Percentiles rank a stretch among this genome's conserved stretches.
Evolutionary conservation across 2,888 invertebrate species (phyloP).

Genomic region (Idaea biselata): DNA sequence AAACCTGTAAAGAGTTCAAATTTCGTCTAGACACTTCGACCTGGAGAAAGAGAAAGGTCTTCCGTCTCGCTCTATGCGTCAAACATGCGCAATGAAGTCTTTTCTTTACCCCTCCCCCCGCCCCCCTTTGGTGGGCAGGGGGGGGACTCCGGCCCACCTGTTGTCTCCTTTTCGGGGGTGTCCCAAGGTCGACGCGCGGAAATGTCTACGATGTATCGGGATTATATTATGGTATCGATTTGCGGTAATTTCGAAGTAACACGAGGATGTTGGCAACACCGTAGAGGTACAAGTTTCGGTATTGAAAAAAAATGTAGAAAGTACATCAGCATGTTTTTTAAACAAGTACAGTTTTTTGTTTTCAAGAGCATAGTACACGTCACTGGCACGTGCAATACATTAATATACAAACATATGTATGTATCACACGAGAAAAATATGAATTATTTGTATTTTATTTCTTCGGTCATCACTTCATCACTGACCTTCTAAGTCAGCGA

Average conservation of each 20-base stretch:
- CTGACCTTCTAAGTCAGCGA: too few species aligned
- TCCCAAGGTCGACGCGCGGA: constrained; percentile 76
- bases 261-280: constrained; percentile 8
- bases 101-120: too few species aligned
- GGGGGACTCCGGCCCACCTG: constrained; percentile 68
- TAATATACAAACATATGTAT: too few species aligned
- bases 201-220: constrained; percentile 72
- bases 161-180: constrained; percentile 47
- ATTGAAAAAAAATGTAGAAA: too few species aligned
- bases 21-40: constrained; percentile 78
- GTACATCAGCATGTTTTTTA: too few species aligned
- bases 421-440: too few species aligned
- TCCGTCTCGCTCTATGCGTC: constrained; percentile 59
- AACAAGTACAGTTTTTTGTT: too few species aligned
- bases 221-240: constrained; percentile 70
- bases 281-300: background rate
- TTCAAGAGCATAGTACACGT: too few species aligned
- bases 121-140: constrained; percentile 35
- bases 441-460: too few species aligned
- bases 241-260: constrained; percentile 46
- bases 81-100: constrained; percentile 65
- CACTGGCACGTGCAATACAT: too few species aligned
- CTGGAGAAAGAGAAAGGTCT: constrained; percentile 57
- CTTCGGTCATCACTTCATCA: too few species aligned
- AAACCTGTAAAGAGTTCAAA: constrained; percentile 72